Conservation (phyloP, 2,888 invertebrate species). For the Rhagophthalmus giganteus region DNA sequence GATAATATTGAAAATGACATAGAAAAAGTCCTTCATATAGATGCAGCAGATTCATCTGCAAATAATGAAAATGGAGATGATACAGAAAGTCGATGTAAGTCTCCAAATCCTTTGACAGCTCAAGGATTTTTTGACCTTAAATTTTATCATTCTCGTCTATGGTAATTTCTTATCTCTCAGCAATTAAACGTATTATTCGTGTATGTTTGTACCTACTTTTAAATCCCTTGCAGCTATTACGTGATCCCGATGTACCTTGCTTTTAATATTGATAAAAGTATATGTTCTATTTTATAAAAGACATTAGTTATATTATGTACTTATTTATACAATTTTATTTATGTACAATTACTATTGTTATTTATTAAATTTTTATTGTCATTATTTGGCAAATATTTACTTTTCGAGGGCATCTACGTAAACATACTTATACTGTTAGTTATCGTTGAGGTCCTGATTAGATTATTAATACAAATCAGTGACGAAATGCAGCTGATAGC, state of each 20-base stretch:
- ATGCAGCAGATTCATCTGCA: conserved; percentile 1
- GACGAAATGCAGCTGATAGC: conserved; percentile 31
- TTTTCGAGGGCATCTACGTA: conserved; percentile 10
- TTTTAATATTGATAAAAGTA: conserved; percentile 16
- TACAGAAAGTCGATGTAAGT: conserved; percentile 49
- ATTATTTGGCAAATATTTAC: conserved; percentile 13
- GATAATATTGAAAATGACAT: conserved; percentile 13
- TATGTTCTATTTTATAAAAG: conserved; percentile 23
- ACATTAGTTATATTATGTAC: conserved; percentile 30
- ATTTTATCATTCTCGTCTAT: conserved; percentile 76
- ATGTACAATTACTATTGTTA: conserved; percentile 24
- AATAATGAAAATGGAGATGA: conserved; percentile 11
- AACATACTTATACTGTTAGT: conserved; percentile 11
- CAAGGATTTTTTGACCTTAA: conserved; percentile 75
- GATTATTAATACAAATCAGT: conserved; percentile 8
- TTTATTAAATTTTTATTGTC: conserved; percentile 19
- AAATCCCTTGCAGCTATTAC: conserved; percentile 16
- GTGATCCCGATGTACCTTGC: conserved; percentile 35
- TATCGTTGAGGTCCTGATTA: conserved; percentile 19
- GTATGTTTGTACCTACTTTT: conserved; percentile 19
- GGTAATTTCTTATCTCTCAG: conserved; percentile 57
- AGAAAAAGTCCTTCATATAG: neutral
- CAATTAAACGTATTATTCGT: conserved; percentile 1
- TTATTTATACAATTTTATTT: conserved; percentile 21
- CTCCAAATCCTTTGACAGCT: conserved; percentile 59